Evolutionary conservation across 1,140 invertebrate species (phyloP).

Genomic region (Portunus trituberculatus): DNA sequence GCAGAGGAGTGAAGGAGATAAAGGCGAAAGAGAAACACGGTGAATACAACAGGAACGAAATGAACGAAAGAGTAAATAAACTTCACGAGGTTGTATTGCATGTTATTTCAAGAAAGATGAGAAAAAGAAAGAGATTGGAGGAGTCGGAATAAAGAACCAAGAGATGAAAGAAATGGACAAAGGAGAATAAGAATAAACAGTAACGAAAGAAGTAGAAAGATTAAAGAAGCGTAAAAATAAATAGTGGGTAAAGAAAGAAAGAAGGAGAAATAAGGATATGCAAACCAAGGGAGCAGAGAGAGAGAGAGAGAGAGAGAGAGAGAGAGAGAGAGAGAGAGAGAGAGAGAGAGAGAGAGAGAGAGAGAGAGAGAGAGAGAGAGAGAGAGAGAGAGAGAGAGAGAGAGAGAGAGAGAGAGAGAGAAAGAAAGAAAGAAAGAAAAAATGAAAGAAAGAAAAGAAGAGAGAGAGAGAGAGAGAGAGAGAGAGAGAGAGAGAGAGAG

Average conservation of each 20-base stretch:
- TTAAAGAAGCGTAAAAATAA: no score
- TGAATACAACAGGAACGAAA: background rate
- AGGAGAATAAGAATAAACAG: background rate
- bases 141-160: background rate
- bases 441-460: background rate
- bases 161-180: background rate
- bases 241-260: no score
- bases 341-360: conserved; percentile 20
- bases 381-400: no score
- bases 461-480: background rate
- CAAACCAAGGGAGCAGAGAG: background rate
- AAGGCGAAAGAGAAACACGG: background rate
- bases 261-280: no score
- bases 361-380: conserved; percentile 9
- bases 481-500: background rate
- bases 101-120: background rate
- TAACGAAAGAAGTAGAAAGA: background rate
- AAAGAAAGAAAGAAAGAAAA: background rate
- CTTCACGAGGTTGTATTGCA: no score
- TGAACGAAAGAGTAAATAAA: no score
- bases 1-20: background rate
- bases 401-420: conserved; percentile 4
- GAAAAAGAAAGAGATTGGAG: background rate
- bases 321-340: conserved; percentile 20
- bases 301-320: conserved; percentile 20